Conservation (phyloP, 2,797 vertebrate genomes). For the Syndactyla subalaris region DNA sequence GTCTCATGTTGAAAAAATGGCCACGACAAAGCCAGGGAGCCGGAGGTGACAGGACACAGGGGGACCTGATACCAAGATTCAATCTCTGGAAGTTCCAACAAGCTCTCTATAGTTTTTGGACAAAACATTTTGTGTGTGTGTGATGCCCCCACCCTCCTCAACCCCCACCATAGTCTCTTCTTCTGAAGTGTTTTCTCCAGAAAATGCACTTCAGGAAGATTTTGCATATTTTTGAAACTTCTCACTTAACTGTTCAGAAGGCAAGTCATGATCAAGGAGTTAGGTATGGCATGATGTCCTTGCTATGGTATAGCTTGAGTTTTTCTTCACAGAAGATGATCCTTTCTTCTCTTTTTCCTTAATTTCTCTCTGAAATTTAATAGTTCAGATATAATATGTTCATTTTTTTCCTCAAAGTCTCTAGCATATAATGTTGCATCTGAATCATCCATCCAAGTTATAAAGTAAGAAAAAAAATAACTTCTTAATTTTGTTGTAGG, state of each 20-base stretch:
- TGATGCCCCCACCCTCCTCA: not conserved
- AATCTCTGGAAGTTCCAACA: not conserved
- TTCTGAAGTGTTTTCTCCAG: not conserved
- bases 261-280: not conserved
- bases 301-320: not conserved
- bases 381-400: not conserved
- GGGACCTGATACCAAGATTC: not conserved
- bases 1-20: accelerated
- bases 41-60: accelerated
- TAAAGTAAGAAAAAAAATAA: not conserved
- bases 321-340: not conserved
- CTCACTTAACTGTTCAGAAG: not conserved
- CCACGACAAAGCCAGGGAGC: not conserved
- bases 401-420: not conserved
- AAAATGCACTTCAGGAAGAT: not conserved
- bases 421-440: not conserved
- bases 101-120: not conserved
- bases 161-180: accelerated
- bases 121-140: not conserved
- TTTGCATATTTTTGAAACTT: not conserved
- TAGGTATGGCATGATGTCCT: not conserved
- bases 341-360: not conserved
- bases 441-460: conserved; percentile 30
- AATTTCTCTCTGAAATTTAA: not conserved
- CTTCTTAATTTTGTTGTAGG: conserved; percentile 58